A percentile compares a stretch with the other conserved stretches of the same genome.
phyloP scores from a whole-genome alignment of 2,888 invertebrate species.

The Eupithecia dodoneata region DNA sequence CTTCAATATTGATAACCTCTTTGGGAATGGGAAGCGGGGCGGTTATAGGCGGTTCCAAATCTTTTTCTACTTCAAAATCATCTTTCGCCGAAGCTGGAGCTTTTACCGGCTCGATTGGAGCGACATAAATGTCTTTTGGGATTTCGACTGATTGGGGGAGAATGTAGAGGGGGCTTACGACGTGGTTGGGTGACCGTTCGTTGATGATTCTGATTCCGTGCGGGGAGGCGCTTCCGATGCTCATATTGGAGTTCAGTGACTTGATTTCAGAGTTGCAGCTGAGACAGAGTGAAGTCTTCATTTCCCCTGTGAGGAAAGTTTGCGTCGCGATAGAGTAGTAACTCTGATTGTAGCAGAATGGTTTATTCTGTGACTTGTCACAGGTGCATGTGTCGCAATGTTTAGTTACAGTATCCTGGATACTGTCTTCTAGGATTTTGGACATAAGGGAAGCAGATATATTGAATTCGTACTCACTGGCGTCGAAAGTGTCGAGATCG shows the following conservation, averaged over 20 bases:
- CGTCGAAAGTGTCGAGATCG: conserved; percentile 81
- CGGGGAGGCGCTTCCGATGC: conserved; percentile 71
- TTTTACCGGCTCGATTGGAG: conserved; percentile 47
- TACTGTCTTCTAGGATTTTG: conserved; percentile 94
- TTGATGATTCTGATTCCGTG: conserved; percentile 67
- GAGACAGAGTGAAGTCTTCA: conserved; percentile 82
- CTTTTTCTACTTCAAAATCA: conserved; percentile 51
- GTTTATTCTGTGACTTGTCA: conserved; percentile 81
- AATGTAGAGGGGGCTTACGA: conserved; percentile 66
- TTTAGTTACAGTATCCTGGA: conserved; percentile 91
- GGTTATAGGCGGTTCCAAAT: conserved; percentile 36
- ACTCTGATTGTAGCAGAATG: conserved; percentile 81
- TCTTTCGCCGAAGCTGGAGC: conserved; percentile 58
- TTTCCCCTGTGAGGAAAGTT: conserved; percentile 80
- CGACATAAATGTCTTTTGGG: conserved; percentile 46
- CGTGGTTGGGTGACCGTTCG: conserved; percentile 61
- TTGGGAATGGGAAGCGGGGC: conserved; percentile 49
- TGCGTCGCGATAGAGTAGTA: conserved; percentile 86
- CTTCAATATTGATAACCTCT: conserved; percentile 49
- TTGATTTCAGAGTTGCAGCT: conserved; percentile 85
- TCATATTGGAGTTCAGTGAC: conserved; percentile 71
- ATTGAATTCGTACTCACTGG: conserved; percentile 87
- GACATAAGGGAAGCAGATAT: conserved; percentile 95
- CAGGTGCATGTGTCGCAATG: conserved; percentile 94
- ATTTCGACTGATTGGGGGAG: conserved; percentile 61